Percentiles rank a stretch among this genome's conserved stretches.
These are phyloP conservation scores for Microplitis deprimator DNA, from an alignment of 2,888 invertebrate species.

Conservation along the genomic window DNA sequence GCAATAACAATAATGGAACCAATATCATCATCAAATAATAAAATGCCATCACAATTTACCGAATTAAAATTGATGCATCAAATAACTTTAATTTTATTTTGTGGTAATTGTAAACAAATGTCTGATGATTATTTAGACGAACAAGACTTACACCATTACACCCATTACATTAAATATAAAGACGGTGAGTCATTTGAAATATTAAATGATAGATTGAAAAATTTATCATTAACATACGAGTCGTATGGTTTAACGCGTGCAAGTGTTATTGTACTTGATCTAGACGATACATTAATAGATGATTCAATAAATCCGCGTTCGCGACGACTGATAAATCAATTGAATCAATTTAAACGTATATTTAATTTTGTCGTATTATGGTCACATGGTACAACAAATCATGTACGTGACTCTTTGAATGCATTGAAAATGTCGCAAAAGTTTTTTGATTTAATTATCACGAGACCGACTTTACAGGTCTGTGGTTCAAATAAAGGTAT, in stretches of 20 bases:
- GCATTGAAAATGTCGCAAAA: not conserved
- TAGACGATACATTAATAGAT: constrained; percentile 2
- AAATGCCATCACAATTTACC: not conserved
- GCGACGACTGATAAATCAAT: not conserved
- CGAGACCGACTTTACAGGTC: not conserved
- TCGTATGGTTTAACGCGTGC: not conserved
- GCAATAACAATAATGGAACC: not conserved
- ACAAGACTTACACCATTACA: not conserved
- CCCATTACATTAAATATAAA: not conserved
- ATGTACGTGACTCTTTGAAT: not conserved
- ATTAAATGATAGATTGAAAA: not conserved
- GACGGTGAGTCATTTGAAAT: not conserved
- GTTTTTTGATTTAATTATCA: constrained; percentile 1
- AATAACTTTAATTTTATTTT: not conserved
- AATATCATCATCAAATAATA: not conserved
- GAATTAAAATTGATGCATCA: constrained; percentile 6
- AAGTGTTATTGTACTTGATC: constrained; percentile 4
- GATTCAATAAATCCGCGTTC: not conserved
- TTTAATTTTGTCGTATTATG: constrained; percentile 11
- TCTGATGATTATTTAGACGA: not conserved
- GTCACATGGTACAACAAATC: constrained; percentile 2
- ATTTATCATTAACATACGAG: not conserved
- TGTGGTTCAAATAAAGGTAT: constrained; percentile 11
- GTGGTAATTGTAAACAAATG: constrained; percentile 3
- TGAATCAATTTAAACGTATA: not conserved